phyloP scores from a whole-genome alignment of 2,113 vertebrate species.

The Columbina picui region DNA sequence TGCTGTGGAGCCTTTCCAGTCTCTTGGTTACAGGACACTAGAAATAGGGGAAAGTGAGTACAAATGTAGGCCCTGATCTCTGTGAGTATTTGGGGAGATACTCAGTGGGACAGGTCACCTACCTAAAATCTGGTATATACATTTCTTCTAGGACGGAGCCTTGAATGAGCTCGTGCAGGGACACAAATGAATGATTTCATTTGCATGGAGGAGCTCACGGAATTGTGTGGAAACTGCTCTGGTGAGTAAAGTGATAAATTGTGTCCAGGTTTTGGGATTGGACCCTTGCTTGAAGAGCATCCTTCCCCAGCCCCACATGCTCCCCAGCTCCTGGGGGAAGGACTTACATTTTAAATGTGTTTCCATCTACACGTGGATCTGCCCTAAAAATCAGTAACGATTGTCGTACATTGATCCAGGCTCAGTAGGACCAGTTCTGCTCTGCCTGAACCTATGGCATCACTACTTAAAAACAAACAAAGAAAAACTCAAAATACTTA shows the following conservation, averaged over 20 bases:
- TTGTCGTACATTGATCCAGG: neutral
- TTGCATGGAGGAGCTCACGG: neutral
- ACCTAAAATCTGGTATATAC: neutral
- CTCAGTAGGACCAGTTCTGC: neutral
- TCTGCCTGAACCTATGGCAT: neutral
- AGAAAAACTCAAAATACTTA: neutral
- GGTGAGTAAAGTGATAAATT: neutral
- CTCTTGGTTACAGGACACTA: conserved; percentile 23
- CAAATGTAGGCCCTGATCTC: neutral
- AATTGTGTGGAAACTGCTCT: neutral
- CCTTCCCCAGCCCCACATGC: fast-evolving
- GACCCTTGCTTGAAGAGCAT: neutral
- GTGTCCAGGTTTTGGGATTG: neutral
- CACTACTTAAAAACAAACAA: neutral
- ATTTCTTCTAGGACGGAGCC: neutral
- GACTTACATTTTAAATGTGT: fast-evolving
- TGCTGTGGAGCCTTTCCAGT: conserved; percentile 54
- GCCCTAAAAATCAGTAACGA: neutral
- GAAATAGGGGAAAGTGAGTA: neutral
- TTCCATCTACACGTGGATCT: neutral
- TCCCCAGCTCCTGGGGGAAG: neutral
- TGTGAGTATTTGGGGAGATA: neutral
- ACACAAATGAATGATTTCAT: neutral
- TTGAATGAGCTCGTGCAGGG: neutral
- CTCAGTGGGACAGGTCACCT: neutral